Evolutionary conservation across 2,797 vertebrate genomes (phyloP), one percentile per base, ranked within the genome.

Genomic region (Echiichthys vipera): DNA sequence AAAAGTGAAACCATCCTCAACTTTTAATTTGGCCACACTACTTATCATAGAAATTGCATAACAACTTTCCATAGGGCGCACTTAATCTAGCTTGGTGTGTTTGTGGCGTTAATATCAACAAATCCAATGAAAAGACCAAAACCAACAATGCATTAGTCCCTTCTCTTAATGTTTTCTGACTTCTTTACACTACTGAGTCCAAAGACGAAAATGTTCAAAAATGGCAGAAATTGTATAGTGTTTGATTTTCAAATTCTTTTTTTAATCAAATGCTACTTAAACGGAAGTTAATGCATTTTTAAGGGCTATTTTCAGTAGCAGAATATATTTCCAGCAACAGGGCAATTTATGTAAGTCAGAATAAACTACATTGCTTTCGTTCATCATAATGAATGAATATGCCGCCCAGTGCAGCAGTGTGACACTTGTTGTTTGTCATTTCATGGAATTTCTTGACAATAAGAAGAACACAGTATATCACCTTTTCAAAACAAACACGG

Each of bases 61-160:
- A n/a, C n/a, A n/a, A n/a, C n/a, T n/a, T n/a, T n/a, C n/a, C n/a
- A n/a, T n/a, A n/a, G n/a, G n/a, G n/a, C n/a, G n/a, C n/a, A n/a
- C n/a, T n/a, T n/a, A n/a, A n/a, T n/a, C n/a, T n/a, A n/a, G n/a
- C n/a, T n/a, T n/a, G n/a, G n/a, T n/a, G n/a, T n/a, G n/a, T n/a
- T n/a, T n/a, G n/a, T n/a, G n/a, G n/a, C 22, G 5, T 39, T 37
- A 17, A 15, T 32, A 0, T 71, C 25, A 57, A 27, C 32, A 81
- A 55, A 74, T 63, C 30, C 22, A 1, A 53, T 24, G 13, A 65
- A 64, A 73, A 34, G 32, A 45, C 14, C 10, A 42, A 46, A 65
- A 36, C 36, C 30, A 53, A 53, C 25, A 30, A 53, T 22, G 7
- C 4, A 13, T 43, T 27, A 22, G 8, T 24, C 4, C 5, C 7